Evolutionary conservation across 2,797 vertebrate genomes (phyloP).

Genomic region (Xenopus petersii): DNA sequence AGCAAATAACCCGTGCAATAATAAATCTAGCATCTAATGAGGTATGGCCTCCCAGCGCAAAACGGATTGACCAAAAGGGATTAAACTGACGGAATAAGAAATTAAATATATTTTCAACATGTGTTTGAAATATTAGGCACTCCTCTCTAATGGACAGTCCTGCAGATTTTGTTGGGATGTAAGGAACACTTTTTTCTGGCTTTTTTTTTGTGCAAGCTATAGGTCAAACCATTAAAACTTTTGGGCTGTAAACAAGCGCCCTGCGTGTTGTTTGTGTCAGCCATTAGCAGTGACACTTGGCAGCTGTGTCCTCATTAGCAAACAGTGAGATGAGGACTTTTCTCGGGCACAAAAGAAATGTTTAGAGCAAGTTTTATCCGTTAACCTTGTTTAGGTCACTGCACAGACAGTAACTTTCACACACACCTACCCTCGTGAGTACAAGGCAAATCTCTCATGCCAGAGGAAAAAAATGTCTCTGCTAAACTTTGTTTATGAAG

Average conservation of each 20-base stretch:
- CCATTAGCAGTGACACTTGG: constrained; percentile 49
- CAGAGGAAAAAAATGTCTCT: neutral
- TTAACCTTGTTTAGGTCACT: constrained; percentile 41
- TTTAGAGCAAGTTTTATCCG: constrained; percentile 10
- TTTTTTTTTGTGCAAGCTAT: constrained; percentile 33
- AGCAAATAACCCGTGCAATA: neutral
- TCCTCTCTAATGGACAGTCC: constrained; percentile 33
- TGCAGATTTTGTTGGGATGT: constrained; percentile 25
- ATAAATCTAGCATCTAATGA: neutral
- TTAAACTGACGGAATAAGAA: neutral
- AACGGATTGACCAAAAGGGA: neutral
- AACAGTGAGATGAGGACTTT: constrained; percentile 27
- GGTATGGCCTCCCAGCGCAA: neutral
- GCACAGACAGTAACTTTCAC: constrained; percentile 17
- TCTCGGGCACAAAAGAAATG: constrained; percentile 17
- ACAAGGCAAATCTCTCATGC: neutral
- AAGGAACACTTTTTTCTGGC: constrained; percentile 24
- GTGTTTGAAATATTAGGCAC: constrained; percentile 35
- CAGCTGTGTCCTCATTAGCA: constrained; percentile 45
- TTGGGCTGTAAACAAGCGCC: constrained; percentile 41
- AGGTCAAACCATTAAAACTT: constrained; percentile 50
- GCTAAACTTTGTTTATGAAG: neutral
- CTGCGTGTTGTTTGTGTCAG: constrained; percentile 39
- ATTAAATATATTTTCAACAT: constrained; percentile 7
- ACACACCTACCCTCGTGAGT: constrained; percentile 37